Evolutionary conservation across 2,888 invertebrate species (phyloP), one percentile per base, ranked within the genome.

Genomic region (Toxonevra muliebris): DNA sequence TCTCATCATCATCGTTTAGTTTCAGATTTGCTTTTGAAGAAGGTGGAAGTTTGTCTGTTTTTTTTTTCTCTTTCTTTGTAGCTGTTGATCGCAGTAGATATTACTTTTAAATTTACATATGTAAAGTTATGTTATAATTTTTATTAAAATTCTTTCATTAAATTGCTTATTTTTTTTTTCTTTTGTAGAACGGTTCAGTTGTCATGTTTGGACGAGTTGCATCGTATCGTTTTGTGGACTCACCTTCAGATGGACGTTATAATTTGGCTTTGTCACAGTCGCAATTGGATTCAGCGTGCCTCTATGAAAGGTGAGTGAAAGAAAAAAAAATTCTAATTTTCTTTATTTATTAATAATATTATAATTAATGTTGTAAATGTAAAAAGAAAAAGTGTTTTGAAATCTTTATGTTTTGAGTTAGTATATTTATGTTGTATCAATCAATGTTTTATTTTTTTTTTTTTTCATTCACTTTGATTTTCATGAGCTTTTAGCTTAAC

Each of bases 191-290:
- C 86, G 94, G 94, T 71, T 92, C 92, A 76, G 88, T 94, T 73
- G 90, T 94, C 68, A 94, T 93, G 87, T 94, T 95, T 84, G 94
- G 94, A 61, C 90, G 94, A 75, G 92, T 93, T 77, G 93, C 94
- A 78, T 93, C 93, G 52, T 94, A 93, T 86, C 90, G 93, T 76
- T 94, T 94, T 86, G 88, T 94, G 77, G 94, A 95, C 85, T 93
- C 94, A 40, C 89, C 90, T 66, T 92, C 92, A 73, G 94, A 94
- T 85, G 93, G 90, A 75, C 88, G 93, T 75, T 90, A 92, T 77
- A 90, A 93, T 82, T 88, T 92, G 76, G 91, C 93, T 79, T 89
- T 93, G 69, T 90, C 92, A 59, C 91, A 92, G 76, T 90, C 90
- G 50, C 90, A 91, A 83, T 87, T 89, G 85, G 91, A 92, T 78